Conservation (phyloP, 2,888 invertebrate genomes). For the Caenorhabditis macrosperma region DNA sequence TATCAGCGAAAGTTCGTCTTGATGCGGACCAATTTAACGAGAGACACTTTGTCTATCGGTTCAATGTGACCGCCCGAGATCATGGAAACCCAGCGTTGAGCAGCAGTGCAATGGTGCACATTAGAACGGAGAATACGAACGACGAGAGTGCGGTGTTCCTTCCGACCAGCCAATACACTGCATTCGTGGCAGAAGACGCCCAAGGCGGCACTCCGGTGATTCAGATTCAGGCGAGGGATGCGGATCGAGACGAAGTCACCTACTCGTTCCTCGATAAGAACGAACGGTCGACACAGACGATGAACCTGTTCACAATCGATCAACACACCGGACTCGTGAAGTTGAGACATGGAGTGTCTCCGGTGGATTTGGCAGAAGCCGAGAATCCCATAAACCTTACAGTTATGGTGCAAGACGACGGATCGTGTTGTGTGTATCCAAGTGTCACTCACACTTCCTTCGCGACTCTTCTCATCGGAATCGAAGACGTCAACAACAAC, state of each 20-base stretch:
- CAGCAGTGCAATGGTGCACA: slow-evolving; percentile 80
- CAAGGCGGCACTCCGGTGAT: slow-evolving; percentile 78
- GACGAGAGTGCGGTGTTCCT: slow-evolving; percentile 81
- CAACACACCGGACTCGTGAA: slow-evolving; percentile 79
- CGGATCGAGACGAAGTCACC: slow-evolving; percentile 76
- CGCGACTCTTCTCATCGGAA: slow-evolving; percentile 77
- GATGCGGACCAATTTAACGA: slow-evolving; percentile 91
- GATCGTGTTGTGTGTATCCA: slow-evolving; percentile 87
- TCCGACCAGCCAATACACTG: slow-evolving; percentile 76
- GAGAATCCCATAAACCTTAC: slow-evolving; percentile 84
- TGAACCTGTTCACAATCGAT: slow-evolving; percentile 77
- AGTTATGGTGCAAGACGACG: slow-evolving; percentile 97
- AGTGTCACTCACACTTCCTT: slow-evolving; percentile 64
- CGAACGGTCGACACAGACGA: slow-evolving; percentile 59
- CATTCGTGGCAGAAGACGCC: slow-evolving; percentile 79
- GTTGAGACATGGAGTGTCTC: slow-evolving; percentile 80
- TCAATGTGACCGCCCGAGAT: slow-evolving; percentile 81
- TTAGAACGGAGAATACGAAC: slow-evolving; percentile 82
- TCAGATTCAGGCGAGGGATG: slow-evolving; percentile 75
- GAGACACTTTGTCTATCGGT: slow-evolving; percentile 80
- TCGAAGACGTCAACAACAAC: slow-evolving; percentile 82
- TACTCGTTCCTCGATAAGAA: slow-evolving; percentile 69
- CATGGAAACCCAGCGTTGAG: slow-evolving; percentile 79
- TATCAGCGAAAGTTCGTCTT: slow-evolving; percentile 88
- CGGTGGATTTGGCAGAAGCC: slow-evolving; percentile 65